Conservation (phyloP, 2,888 invertebrate genomes). For the Ormyrus thymus region DNA sequence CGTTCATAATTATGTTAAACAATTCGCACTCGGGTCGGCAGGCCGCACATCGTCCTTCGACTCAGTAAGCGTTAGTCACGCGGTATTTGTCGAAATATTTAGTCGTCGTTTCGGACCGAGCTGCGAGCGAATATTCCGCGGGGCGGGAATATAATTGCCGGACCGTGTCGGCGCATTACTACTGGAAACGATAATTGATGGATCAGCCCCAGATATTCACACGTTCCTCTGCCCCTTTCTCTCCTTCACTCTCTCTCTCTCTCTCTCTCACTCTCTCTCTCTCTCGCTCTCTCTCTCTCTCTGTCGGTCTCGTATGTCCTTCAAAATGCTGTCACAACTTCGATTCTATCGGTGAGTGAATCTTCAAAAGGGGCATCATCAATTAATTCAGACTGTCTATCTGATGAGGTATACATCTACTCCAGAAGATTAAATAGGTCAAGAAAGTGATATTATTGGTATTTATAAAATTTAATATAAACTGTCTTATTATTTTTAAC, state of each 20-base stretch:
- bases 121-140: constrained; percentile 11
- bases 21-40: not conserved
- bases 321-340: not conserved
- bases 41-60: too few species aligned
- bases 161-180: constrained; percentile 14
- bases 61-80: constrained; percentile 21
- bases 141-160: constrained; percentile 6
- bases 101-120: constrained; percentile 12
- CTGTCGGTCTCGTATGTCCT: not conserved
- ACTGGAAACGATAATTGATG: constrained; percentile 24
- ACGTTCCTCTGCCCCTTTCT: too few species aligned
- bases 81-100: constrained; percentile 36
- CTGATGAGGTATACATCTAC: too few species aligned
- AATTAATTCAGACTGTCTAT: too few species aligned
- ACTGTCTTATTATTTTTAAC: too few species aligned
- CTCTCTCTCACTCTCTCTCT: too few species aligned
- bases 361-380: not conserved
- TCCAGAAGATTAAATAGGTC: too few species aligned
- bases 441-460: too few species aligned
- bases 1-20: constrained; percentile 26
- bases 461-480: too few species aligned
- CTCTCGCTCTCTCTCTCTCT: too few species aligned
- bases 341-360: not conserved
- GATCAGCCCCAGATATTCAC: constrained; percentile 2
- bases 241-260: too few species aligned